Evolutionary conservation across 2,113 vertebrate species (phyloP).

Genomic region (Limnothrissa miodon): DNA sequence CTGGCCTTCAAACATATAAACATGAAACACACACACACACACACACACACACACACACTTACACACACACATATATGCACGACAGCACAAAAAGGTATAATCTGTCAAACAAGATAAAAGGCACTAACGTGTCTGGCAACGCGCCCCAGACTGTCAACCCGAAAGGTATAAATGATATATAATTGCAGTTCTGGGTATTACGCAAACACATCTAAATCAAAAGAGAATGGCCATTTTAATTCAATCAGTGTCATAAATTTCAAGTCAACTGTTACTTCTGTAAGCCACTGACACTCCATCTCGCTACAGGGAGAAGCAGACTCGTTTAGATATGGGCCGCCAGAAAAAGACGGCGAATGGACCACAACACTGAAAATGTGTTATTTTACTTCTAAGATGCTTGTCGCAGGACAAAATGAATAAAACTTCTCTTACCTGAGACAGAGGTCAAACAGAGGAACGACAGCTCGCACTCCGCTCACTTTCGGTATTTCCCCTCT

Average conservation of each 20-base stretch:
- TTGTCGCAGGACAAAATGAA: not conserved
- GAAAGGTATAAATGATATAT: too few species aligned
- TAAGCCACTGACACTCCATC: not conserved
- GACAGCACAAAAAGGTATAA: too few species aligned
- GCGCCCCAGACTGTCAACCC: too few species aligned
- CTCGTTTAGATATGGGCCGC: not conserved
- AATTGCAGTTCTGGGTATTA: not conserved
- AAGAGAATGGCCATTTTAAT: too few species aligned
- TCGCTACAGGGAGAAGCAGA: not conserved
- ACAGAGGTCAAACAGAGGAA: slow-evolving; percentile 12
- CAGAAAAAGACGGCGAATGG: not conserved
- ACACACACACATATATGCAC: not conserved
- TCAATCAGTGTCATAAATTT: not conserved
- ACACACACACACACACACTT: not conserved
- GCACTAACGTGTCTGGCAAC: not conserved
- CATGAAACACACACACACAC: not conserved
- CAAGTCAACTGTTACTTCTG: not conserved
- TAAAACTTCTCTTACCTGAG: not conserved
- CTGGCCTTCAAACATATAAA: slow-evolving; percentile 13
- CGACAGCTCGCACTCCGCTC: not conserved
- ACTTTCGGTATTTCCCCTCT: not conserved
- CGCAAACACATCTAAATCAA: not conserved
- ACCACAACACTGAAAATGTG: not conserved
- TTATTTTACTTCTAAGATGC: not conserved
- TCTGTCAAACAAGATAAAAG: not conserved